Evolutionary conservation across 2,113 vertebrate species (phyloP), one percentile per base, ranked within the genome.

Genomic region (Pseudorhombus dupliciocellatus): DNA sequence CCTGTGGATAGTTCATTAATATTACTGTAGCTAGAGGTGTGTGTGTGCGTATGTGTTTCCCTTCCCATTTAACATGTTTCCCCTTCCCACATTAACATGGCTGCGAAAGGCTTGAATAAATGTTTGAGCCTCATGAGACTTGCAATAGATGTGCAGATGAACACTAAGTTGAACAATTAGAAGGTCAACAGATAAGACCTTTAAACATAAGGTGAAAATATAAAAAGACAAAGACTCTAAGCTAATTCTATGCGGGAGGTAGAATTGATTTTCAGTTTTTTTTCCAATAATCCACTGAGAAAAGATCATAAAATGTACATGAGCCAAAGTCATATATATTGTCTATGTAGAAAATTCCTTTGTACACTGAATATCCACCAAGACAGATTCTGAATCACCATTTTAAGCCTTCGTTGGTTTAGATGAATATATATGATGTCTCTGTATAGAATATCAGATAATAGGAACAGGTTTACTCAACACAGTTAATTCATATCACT

Each of bases 1-100:
- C 18, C 52, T 61, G 31, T 65, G 66, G 82, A 37, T 73, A 68
- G 69, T 76, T 83, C 75, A 77, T 88, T 86, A 83, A 81, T 83
- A 81, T 70, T 78, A 60, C 66, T 60, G 60, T 70, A 26, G 71
- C 78, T 84, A 62, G 73, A 85, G 80, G 75, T 85, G 4, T 44
- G 56, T 67, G 25, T 74, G 22, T 34, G 66, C 58, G 26, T 4
- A 28, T 1, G 34, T 52, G 57, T 48, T 60, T 30, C 22, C 0
- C 21, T 76, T 59, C 5, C 46, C 12, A 28, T 54, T 57, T 25
- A n/a, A n/a, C n/a, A n/a, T n/a, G n/a, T n/a, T n/a, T n/a, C n/a
- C n/a, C 14, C 25, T 4, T 61, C 15, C 8, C 24, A 56, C 62
- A 66, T 7, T 61, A 51, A 61, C 31, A 5, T 51, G 48, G n/a